Percentiles rank a stretch among this genome's conserved stretches.
phyloP scores from a whole-genome alignment of 2,797 vertebrate species.

The Emydoidea blandingii region DNA sequence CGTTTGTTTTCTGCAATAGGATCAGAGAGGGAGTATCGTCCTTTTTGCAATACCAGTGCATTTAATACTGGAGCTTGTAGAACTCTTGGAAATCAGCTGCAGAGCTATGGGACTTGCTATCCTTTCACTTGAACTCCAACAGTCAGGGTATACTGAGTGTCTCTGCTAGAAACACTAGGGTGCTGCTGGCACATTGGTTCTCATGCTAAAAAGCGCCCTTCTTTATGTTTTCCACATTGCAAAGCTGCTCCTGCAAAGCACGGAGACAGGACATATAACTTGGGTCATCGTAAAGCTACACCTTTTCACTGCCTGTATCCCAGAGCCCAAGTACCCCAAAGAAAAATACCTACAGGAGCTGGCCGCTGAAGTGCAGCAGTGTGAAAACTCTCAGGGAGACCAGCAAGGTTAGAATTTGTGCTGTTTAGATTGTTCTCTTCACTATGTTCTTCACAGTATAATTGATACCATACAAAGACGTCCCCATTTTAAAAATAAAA shows the following conservation, averaged over 20 bases:
- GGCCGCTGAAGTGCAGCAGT: neutral
- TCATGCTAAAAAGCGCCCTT: neutral
- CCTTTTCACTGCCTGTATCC: neutral
- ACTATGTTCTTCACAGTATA: neutral
- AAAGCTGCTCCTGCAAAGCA: neutral
- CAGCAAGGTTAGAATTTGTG: neutral
- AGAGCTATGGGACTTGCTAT: too few species aligned
- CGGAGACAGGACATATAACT: neutral
- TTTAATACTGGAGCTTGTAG: neutral
- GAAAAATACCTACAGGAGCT: neutral
- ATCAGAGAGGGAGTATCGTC: neutral
- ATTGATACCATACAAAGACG: neutral
- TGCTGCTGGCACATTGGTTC: neutral
- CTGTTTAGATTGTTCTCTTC: neutral
- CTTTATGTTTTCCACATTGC: neutral
- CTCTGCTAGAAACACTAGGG: neutral
- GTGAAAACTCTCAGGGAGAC: neutral
- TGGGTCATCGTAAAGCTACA: neutral
- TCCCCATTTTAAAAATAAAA: neutral
- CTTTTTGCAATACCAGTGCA: neutral
- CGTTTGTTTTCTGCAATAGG: neutral
- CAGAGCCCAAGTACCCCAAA: neutral
- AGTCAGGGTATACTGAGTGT: neutral
- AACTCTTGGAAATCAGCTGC: neutral
- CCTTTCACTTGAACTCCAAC: neutral